These are phyloP conservation scores for Scolopax bukidnonensis DNA, from an alignment of 2,797 vertebrate genomes.

Conservation along the genomic window DNA sequence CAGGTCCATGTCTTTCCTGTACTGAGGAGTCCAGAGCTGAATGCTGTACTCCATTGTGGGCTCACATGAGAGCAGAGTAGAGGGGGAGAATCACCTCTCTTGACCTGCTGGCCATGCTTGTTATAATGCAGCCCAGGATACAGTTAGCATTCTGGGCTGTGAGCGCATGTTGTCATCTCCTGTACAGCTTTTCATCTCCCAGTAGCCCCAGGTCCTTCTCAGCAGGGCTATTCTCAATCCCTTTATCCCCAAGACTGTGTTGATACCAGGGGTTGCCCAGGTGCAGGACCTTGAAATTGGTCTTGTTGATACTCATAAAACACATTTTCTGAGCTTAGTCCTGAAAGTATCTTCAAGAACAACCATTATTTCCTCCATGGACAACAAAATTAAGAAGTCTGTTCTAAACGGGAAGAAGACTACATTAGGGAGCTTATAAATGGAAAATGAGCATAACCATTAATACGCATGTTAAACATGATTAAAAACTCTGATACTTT, in stretches of 20 bases:
- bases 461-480: accelerated
- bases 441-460: not conserved
- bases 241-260: too few species aligned
- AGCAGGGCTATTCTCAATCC: too few species aligned
- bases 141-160: too few species aligned
- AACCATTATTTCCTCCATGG: not conserved
- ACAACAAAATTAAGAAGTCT: not conserved
- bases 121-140: too few species aligned
- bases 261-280: not conserved
- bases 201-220: too few species aligned
- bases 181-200: too few species aligned
- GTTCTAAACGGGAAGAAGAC: not conserved
- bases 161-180: too few species aligned
- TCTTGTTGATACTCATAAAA: not conserved
- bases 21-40: too few species aligned
- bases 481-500: not conserved
- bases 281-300: not conserved
- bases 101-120: too few species aligned
- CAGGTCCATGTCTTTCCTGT: not conserved
- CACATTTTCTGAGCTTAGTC: not conserved
- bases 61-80: too few species aligned
- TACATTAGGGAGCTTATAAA: not conserved
- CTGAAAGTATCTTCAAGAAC: not conserved
- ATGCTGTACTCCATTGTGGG: too few species aligned
- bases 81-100: too few species aligned